Conservation (phyloP, 2,797 vertebrate species). For the Falco cherrug region DNA sequence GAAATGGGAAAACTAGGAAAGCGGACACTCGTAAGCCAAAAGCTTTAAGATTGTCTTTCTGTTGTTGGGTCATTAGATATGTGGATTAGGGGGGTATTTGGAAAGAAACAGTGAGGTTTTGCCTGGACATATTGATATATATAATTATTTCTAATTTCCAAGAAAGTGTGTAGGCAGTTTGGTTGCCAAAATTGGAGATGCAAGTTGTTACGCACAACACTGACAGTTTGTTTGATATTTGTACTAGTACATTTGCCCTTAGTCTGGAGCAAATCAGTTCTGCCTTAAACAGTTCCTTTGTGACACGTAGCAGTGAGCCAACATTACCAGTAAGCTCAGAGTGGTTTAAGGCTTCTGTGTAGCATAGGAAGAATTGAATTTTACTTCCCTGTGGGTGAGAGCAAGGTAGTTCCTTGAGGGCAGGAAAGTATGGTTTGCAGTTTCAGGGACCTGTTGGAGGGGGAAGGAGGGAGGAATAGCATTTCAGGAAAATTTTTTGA, state of each 20-base stretch:
- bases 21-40: not conserved
- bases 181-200: not conserved
- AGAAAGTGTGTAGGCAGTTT: not conserved
- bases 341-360: not conserved
- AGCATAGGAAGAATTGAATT: not conserved
- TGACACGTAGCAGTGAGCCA: not conserved
- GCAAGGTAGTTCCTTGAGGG: not conserved
- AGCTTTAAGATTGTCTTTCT: not conserved
- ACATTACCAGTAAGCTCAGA: not conserved
- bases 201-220: not conserved
- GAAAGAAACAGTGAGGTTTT: conserved; percentile 1
- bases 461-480: not conserved
- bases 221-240: not conserved
- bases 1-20: not conserved
- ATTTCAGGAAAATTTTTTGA: not conserved
- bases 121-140: not conserved
- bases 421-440: not conserved
- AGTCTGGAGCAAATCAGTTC: not conserved
- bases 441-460: not conserved
- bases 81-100: not conserved
- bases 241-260: not conserved
- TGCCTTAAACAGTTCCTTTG: not conserved
- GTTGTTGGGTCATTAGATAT: not conserved
- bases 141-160: not conserved
- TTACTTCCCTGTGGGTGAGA: not conserved